A percentile compares a stretch with the other conserved stretches of the same genome.
These are phyloP conservation scores for Diprion similis DNA, from an alignment of 1,140 invertebrate genomes.

Conservation along the genomic window DNA sequence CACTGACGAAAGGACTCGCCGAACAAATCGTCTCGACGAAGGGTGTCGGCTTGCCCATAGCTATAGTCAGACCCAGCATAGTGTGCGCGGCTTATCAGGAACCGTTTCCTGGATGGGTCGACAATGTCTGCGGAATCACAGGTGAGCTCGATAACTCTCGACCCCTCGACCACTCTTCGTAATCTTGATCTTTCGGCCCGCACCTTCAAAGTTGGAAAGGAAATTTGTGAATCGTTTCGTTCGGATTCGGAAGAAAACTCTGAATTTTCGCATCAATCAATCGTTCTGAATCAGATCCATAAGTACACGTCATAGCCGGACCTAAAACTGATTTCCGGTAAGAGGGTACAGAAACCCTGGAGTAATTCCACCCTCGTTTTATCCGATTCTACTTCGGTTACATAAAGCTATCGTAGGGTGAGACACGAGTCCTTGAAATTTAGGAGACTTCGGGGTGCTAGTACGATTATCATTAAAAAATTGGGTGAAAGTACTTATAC, in stretches of 20 bases:
- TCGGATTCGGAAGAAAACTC: background rate
- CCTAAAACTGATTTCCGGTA: too few species aligned
- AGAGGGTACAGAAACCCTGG: too few species aligned
- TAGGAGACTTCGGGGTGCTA: too few species aligned
- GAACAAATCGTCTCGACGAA: constrained; percentile 76
- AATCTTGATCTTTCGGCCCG: background rate
- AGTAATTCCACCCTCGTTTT: too few species aligned
- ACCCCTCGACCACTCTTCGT: background rate
- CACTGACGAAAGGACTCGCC: constrained; percentile 84
- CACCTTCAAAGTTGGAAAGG: background rate
- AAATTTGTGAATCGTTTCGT: background rate
- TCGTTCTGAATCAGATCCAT: background rate
- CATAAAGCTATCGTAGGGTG: too few species aligned
- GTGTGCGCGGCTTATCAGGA: constrained; percentile 79
- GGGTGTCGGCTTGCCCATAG: constrained; percentile 74
- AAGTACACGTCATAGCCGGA: too few species aligned
- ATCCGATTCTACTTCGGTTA: too few species aligned
- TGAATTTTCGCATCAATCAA: constrained; percentile 2
- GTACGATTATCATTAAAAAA: too few species aligned
- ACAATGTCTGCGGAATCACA: constrained; percentile 90
- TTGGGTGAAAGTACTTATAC: too few species aligned
- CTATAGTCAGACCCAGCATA: constrained; percentile 93
- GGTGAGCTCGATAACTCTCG: constrained; percentile 27
- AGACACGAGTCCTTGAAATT: too few species aligned
- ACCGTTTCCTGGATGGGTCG: constrained; percentile 91